Evolutionary conservation across 2,113 vertebrate genomes (phyloP), one percentile per base, ranked within the genome.

Genomic region (Oplegnathus fasciatus): DNA sequence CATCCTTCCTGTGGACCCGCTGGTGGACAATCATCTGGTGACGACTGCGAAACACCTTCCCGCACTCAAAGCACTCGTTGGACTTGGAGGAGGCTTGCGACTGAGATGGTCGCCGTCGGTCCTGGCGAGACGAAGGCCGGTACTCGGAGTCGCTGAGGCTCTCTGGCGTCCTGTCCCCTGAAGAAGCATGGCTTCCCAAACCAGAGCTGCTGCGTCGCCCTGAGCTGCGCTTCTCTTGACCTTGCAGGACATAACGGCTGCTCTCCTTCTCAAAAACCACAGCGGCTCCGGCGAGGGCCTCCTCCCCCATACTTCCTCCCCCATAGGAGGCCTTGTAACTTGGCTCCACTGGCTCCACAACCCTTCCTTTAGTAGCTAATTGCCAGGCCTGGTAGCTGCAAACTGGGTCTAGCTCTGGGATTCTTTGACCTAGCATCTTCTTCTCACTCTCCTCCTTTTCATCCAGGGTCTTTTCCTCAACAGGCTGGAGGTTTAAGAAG

Each of bases 321-420:
- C 80, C 96, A 93, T 65, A 95, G 86, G 80, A 95, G 40, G 95
- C 94, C 82, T 97, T 97, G 68, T 61, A 79, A 86, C 95, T 95
- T 30, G 92, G 95, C 73, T 98, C 98, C 0, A 96, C 92, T 0
- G 97, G 96, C 88, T 99, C 97, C 5, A 95, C 97, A 69, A 98
- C 96, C 92, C 93, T 96, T 83, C 98, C 98, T 90, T 97, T 96
- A 50, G 97, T 98, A 84, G 97, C 96, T 86, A 99, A 94, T 84
- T 98, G 97, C 98, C 98, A 99, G 84, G 98, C 97, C 90, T 98
- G 98, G 92, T 98, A 98, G 92, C 98, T 99, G 91, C 96, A 98
- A 86, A 99, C 94, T 0, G 98, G 98, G 94, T 99, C 97, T 79
- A 99, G 90, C 94, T 98, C 97, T 0, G 96, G 95, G 84, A 99